Evolutionary conservation across 2,888 invertebrate species (phyloP), one percentile per base, ranked within the genome.

Genomic region (Idaea biselata): DNA sequence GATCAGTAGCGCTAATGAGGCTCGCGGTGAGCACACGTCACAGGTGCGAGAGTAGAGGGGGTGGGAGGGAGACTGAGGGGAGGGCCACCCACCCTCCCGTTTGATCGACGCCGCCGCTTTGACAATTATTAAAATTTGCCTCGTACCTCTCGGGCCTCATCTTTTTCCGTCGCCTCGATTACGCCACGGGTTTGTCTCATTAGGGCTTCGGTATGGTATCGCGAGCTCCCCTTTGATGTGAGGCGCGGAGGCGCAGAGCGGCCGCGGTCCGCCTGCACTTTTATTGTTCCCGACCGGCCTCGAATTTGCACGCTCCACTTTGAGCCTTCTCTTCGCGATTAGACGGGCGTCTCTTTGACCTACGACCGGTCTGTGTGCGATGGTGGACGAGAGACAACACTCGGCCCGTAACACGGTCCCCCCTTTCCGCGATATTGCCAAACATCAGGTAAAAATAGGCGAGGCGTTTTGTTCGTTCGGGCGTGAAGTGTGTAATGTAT

Each of bases 61-160:
- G 70, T 73, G 74, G 58, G 68, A 69, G 64, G 68, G 63, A 63
- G 61, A 68, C 69, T 69, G 73, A 62, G 67, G 71, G 68, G 70
- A 63, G 75, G 64, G 61, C 67, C 64, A 63, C 59, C 67, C 64
- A 63, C 59, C 74, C 65, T 77, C 79, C 86, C 84, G 83, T 79
- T 80, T 89, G 93, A 93, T 93, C 92, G 92, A 92, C 91, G 91
- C 81, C 83, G 92, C 89, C 91, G 93, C 93, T 93, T 93, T 93
- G 93, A 93, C 93, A 93, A 93, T 93, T 93, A 93, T 93, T 93
- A 93, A 93, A 93, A 93, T 93, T 92, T 89, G 93, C 91, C 91
- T 88, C 90, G 91, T 90, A 90, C 89, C 90, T 88, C 89, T 88
- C 90, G 84, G 86, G 90, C 87, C 89, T 91, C 91, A 91, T 91